These are phyloP conservation scores for Campoletis sonorensis DNA, from an alignment of 1,140 invertebrate genomes.

Conservation along the genomic window DNA sequence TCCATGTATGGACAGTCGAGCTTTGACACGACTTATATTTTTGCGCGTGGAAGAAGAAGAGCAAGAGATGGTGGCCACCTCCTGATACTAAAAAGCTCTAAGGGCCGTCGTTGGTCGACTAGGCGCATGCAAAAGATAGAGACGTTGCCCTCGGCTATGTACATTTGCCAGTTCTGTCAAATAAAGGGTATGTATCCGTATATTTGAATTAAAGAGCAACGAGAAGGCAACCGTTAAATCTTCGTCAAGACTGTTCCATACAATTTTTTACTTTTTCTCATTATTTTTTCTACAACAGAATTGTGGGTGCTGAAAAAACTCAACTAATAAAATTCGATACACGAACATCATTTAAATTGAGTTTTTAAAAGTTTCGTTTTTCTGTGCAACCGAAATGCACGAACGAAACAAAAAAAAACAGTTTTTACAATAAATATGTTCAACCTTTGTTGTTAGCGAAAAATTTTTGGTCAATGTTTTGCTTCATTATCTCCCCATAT, in stretches of 20 bases:
- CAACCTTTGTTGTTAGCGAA: too few species aligned
- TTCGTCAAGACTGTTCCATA: background rate
- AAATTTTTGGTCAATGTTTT: too few species aligned
- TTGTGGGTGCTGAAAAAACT: too few species aligned
- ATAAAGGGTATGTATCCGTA: constrained; percentile 10
- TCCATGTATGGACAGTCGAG: constrained; percentile 9
- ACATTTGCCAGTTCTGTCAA: constrained; percentile 9
- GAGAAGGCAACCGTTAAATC: background rate
- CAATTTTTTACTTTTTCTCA: background rate
- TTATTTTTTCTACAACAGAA: background rate
- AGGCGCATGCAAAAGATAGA: constrained; percentile 25
- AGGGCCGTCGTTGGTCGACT: constrained; percentile 1
- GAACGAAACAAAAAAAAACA: too few species aligned
- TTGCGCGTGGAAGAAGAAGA: constrained; percentile 10
- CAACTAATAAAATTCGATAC: too few species aligned
- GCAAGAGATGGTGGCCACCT: too few species aligned
- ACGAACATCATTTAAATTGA: too few species aligned
- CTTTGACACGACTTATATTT: constrained; percentile 34
- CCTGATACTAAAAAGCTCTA: too few species aligned
- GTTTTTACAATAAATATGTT: too few species aligned
- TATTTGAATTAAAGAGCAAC: constrained; percentile 10
- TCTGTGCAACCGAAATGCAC: too few species aligned
- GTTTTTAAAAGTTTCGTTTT: too few species aligned
- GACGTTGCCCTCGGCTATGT: constrained; percentile 31
- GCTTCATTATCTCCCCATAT: too few species aligned